phyloP scores from a whole-genome alignment of 2,797 vertebrate genomes.

The Acropternis orthonyx region DNA sequence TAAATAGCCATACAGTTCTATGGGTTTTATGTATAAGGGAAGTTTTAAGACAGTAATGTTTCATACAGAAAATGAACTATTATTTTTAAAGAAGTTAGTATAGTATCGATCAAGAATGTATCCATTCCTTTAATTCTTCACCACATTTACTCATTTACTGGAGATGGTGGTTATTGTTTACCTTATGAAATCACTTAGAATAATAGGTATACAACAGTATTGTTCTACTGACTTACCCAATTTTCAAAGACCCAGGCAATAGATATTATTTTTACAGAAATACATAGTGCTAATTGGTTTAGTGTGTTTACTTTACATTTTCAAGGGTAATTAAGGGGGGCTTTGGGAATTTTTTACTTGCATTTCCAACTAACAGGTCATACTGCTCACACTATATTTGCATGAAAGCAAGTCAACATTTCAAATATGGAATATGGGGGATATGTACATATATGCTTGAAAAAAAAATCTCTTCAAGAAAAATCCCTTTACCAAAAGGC shows the following conservation, averaged over 20 bases:
- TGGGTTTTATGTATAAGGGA: not conserved
- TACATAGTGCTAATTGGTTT: not conserved
- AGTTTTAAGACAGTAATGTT: not conserved
- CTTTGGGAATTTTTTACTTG: not conserved
- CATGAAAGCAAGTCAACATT: not conserved
- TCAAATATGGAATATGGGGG: not conserved
- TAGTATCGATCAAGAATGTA: not conserved
- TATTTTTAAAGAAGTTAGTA: not conserved
- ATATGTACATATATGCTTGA: not conserved
- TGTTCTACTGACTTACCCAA: not conserved
- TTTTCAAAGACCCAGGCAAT: not conserved
- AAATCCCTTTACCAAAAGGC: not conserved
- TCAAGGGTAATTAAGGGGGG: not conserved
- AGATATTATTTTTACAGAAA: not conserved
- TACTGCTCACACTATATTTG: not conserved
- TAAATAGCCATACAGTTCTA: not conserved
- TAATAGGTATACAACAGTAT: not conserved
- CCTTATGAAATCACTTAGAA: fast-evolving
- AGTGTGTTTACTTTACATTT: not conserved
- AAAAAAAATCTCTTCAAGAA: not conserved
- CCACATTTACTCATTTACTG: not conserved
- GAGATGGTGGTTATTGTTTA: not conserved
- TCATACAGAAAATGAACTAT: not conserved
- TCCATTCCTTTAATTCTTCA: not conserved
- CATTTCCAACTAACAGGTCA: not conserved